Evolutionary conservation across 2,888 invertebrate species (phyloP).

Genomic region (Platycheirus albimanus): DNA sequence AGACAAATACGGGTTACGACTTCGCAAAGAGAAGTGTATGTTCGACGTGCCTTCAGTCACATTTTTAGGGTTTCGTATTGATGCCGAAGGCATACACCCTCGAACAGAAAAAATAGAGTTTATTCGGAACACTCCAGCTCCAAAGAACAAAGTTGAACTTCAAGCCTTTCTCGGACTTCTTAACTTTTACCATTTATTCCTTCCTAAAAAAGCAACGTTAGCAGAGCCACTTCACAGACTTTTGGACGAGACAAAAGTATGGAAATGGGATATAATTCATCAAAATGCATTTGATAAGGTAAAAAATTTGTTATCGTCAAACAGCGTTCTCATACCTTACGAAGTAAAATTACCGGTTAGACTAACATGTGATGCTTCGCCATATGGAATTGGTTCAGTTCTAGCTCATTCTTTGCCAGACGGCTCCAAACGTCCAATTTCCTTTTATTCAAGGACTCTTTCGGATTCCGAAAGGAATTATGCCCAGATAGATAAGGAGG

Average conservation of each 20-base stretch:
- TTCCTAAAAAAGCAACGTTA: background rate
- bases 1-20: slow-evolving; percentile 33
- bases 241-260: slow-evolving; percentile 20
- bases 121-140: too few relatives aligned
- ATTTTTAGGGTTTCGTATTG: slow-evolving; percentile 61
- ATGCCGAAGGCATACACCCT: slow-evolving; percentile 45
- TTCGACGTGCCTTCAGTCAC: slow-evolving; percentile 26
- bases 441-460: slow-evolving; percentile 11
- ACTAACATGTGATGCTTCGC: slow-evolving; percentile 40
- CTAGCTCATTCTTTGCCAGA: slow-evolving; percentile 33
- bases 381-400: slow-evolving; percentile 53
- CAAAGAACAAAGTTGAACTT: too few relatives aligned
- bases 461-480: slow-evolving; percentile 3
- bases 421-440: slow-evolving; percentile 30
- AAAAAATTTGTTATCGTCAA: slow-evolving; percentile 5
- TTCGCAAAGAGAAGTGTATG: slow-evolving; percentile 6
- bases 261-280: background rate
- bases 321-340: slow-evolving; percentile 23
- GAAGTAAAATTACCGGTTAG: background rate
- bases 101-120: background rate
- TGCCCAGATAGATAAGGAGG: slow-evolving; percentile 23
- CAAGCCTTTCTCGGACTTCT: too few relatives aligned
- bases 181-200: too few relatives aligned
- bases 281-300: background rate
- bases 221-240: slow-evolving; percentile 31